phyloP scores from a whole-genome alignment of 2,113 vertebrate genomes.

The mouse (Mus musculus) region DNA sequence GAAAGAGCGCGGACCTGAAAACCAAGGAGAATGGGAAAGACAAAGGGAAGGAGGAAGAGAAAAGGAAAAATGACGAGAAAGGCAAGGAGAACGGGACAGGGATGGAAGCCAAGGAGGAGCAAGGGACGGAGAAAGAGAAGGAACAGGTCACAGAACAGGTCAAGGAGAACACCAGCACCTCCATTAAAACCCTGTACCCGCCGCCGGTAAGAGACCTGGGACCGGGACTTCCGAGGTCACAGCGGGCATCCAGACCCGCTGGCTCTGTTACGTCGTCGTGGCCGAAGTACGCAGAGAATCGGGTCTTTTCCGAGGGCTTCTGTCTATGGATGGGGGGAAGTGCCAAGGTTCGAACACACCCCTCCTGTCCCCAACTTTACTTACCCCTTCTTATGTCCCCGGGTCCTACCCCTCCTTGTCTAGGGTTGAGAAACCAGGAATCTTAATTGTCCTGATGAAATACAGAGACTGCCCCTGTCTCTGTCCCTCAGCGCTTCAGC shows the following conservation, averaged over 20 bases:
- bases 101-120: not conserved
- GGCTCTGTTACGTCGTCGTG: conserved; percentile 46
- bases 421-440: not conserved
- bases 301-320: not conserved
- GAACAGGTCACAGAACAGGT: not conserved
- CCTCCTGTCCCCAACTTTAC: not conserved
- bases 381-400: too few relatives aligned
- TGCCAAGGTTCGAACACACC: not conserved
- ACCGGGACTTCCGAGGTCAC: not conserved
- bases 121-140: not conserved
- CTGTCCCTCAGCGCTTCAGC: too few relatives aligned
- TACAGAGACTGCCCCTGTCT: not conserved
- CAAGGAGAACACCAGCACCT: not conserved
- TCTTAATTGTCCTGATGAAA: not conserved
- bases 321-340: not conserved
- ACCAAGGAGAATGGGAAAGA: not conserved
- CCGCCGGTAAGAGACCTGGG: conserved; percentile 52
- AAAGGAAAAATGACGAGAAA: not conserved
- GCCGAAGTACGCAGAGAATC: not conserved
- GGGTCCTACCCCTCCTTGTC: not conserved
- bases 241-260: not conserved
- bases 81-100: not conserved
- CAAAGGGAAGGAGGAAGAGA: not conserved
- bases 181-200: not conserved
- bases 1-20: not conserved